Evolutionary conservation across 2,888 invertebrate genomes (phyloP).

Genomic region (Drosophila quinaria): DNA sequence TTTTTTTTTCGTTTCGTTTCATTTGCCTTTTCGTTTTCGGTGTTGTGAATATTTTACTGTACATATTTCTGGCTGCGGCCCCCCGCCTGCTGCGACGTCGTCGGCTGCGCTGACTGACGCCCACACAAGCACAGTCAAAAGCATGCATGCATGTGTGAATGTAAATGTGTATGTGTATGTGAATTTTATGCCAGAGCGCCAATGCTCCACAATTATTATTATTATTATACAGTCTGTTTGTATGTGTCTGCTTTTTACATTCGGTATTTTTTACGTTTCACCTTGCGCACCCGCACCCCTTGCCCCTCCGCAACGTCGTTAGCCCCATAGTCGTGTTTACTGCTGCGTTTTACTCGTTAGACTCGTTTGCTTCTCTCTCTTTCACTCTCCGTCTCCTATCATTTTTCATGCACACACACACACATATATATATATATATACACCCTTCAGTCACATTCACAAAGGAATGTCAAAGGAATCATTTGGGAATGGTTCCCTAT

Average conservation of each 20-base stretch:
- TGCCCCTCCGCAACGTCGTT: neutral
- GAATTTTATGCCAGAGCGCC: slow-evolving; percentile 52
- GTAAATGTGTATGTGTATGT: slow-evolving; percentile 31
- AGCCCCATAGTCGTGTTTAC: slow-evolving; percentile 36
- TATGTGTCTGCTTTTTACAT: slow-evolving; percentile 43
- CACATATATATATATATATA: neutral
- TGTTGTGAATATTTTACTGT: slow-evolving; percentile 60
- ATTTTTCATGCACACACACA: slow-evolving; percentile 61
- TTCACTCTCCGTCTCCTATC: slow-evolving; percentile 50
- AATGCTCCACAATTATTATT: slow-evolving; percentile 78
- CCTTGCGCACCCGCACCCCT: slow-evolving; percentile 62
- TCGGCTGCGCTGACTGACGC: slow-evolving; percentile 33
- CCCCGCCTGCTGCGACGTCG: neutral
- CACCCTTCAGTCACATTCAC: no score
- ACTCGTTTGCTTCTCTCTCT: slow-evolving; percentile 60
- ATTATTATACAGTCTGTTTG: slow-evolving; percentile 58
- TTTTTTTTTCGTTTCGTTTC: slow-evolving; percentile 43
- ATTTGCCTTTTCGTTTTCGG: slow-evolving; percentile 54
- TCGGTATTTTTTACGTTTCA: slow-evolving; percentile 69
- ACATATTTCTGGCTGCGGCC: slow-evolving; percentile 52
- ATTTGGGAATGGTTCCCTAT: no score
- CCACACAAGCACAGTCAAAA: slow-evolving; percentile 43
- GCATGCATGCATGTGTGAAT: slow-evolving; percentile 8
- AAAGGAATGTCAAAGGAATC: no score
- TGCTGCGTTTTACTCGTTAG: slow-evolving; percentile 70